phyloP scores from a whole-genome alignment of 2,113 vertebrate genomes.

The Daubentonia madagascariensis region DNA sequence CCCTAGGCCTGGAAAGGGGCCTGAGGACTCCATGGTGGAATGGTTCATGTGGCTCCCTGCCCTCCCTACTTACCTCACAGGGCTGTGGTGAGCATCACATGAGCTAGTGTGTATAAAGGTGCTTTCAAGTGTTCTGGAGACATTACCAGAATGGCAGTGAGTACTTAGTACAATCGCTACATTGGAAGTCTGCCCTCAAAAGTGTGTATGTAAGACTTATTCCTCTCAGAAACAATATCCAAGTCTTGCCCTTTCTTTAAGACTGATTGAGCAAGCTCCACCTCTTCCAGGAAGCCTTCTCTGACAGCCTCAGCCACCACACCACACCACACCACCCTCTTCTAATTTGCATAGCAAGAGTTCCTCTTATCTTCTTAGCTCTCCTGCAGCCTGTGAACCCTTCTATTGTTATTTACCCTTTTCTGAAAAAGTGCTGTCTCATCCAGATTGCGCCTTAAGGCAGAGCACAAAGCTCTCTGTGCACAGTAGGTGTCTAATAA shows the following conservation, averaged over 20 bases:
- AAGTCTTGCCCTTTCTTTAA: not conserved
- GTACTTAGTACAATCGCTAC: not conserved
- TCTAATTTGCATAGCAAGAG: constrained; percentile 35
- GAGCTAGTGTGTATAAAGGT: not conserved
- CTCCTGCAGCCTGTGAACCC: not conserved
- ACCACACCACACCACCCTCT: not conserved
- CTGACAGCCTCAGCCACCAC: not conserved
- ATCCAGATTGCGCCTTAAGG: not conserved
- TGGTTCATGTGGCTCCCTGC: not conserved
- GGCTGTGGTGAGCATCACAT: not conserved
- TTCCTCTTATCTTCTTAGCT: constrained; percentile 24
- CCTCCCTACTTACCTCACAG: not conserved
- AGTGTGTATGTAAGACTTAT: not conserved
- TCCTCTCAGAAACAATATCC: not conserved
- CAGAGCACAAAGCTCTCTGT: not conserved
- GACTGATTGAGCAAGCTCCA: not conserved
- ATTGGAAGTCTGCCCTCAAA: not conserved
- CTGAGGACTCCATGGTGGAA: not conserved
- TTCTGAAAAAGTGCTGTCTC: not conserved
- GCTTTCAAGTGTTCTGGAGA: not conserved
- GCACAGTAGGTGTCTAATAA: not conserved
- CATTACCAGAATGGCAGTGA: not conserved
- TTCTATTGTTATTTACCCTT: constrained; percentile 17
- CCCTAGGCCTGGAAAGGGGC: not conserved
- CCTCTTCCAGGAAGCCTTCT: constrained; percentile 23